These are phyloP conservation scores for Rhynchonema sp. DNA, from an alignment of 2,888 invertebrate genomes.

Conservation along the genomic window DNA sequence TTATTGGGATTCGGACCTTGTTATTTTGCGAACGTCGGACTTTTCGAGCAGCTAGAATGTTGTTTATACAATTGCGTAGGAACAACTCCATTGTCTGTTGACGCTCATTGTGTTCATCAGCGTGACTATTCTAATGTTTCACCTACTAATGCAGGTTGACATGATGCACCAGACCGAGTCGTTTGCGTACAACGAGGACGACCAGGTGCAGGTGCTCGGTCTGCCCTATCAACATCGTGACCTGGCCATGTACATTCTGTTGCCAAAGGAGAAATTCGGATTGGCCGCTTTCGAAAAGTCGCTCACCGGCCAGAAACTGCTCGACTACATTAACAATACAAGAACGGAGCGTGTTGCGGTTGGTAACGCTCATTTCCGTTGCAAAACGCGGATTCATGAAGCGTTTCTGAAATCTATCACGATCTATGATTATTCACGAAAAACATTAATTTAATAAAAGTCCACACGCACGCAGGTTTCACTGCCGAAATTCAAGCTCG, in stretches of 20 bases:
- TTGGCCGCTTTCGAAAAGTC: not conserved
- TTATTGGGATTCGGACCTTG: not conserved
- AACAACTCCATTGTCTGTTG: not conserved
- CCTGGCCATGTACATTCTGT: constrained; percentile 3
- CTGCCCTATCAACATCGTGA: not conserved
- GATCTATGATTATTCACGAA: too few relatives aligned
- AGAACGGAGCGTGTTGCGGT: not conserved
- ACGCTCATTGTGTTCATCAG: not conserved
- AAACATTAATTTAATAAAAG: not conserved
- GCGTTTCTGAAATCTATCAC: too few relatives aligned
- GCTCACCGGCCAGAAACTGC: not conserved
- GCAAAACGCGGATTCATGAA: too few relatives aligned
- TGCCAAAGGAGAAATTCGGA: constrained; percentile 6
- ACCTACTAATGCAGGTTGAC: not conserved
- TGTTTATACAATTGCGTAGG: too few relatives aligned
- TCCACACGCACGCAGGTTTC: not conserved
- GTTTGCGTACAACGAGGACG: constrained; percentile 1
- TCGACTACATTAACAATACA: not conserved
- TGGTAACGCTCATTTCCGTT: too few relatives aligned
- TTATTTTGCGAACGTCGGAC: too few relatives aligned
- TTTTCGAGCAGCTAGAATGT: too few relatives aligned
- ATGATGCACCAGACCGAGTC: not conserved
- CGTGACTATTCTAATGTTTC: too few relatives aligned
- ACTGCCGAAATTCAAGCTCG: constrained; percentile 5
- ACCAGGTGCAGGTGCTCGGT: constrained; percentile 5